Evolutionary conservation across 2,113 vertebrate genomes (phyloP).

Genomic region (Nycticryphes semicollaris): DNA sequence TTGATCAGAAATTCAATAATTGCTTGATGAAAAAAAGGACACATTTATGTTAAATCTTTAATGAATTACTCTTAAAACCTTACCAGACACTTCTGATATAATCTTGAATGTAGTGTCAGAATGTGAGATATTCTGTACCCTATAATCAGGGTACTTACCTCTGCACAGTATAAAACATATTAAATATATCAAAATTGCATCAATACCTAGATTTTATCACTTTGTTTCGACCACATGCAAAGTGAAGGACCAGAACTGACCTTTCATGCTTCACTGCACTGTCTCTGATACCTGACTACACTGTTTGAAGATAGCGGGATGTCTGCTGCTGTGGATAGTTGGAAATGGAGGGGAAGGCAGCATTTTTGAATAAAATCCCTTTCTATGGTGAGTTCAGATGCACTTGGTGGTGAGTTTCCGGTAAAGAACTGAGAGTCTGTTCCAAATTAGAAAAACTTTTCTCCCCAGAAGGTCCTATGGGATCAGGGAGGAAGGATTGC

Average conservation of each 20-base stretch:
- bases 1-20: not conserved
- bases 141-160: not conserved
- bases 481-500: constrained; percentile 7
- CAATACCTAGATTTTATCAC: not conserved
- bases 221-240: not conserved
- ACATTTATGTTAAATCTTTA: not conserved
- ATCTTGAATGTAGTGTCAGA: not conserved
- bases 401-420: constrained; percentile 46
- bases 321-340: not conserved
- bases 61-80: not conserved
- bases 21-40: not conserved
- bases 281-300: not conserved
- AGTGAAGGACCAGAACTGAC: not conserved
- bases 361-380: constrained; percentile 49
- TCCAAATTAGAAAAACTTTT: constrained; percentile 74
- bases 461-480: constrained; percentile 61
- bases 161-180: not conserved
- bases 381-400: constrained; percentile 41
- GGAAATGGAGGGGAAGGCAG: not conserved
- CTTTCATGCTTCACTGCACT: not conserved
- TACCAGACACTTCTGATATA: not conserved
- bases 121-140: not conserved
- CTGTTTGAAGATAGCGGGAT: fast-evolving
- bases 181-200: not conserved
- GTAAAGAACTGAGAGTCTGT: constrained; percentile 63